Conservation (phyloP, 2,888 invertebrate genomes). For the Harpalus rufipes region DNA sequence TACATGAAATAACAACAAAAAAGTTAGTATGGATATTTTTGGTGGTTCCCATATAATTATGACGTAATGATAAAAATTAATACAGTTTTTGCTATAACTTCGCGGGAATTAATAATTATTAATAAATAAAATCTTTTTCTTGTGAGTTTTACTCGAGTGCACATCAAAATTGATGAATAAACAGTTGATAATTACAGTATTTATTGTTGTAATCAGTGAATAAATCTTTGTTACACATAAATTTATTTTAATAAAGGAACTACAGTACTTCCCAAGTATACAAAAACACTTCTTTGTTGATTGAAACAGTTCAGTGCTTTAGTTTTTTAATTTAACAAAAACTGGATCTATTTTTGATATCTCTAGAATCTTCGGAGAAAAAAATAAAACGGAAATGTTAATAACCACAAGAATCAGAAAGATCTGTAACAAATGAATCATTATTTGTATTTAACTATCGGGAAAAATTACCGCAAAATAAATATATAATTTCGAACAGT, state of each 20-base stretch:
- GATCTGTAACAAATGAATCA: neutral
- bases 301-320: slow-evolving; percentile 37
- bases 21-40: slow-evolving; percentile 12
- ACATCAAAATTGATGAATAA: slow-evolving; percentile 19
- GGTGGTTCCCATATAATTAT: slow-evolving; percentile 7
- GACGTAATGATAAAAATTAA: neutral
- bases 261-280: slow-evolving; percentile 5
- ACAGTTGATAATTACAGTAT: slow-evolving; percentile 30
- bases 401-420: slow-evolving; percentile 4
- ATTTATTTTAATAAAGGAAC: slow-evolving; percentile 27
- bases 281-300: slow-evolving; percentile 12
- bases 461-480: neutral
- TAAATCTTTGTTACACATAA: slow-evolving; percentile 17
- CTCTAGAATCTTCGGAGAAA: slow-evolving; percentile 1
- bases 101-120: neutral
- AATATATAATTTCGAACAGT: too few species aligned
- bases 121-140: neutral
- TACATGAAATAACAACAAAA: slow-evolving; percentile 28
- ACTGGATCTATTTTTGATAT: neutral
- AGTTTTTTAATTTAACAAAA: neutral
- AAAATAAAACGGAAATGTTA: slow-evolving; percentile 28
- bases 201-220: slow-evolving; percentile 6
- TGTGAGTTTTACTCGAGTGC: neutral
- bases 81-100: slow-evolving; percentile 2
- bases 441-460: neutral